Conservation (phyloP, 2,888 invertebrate genomes). For the Pterostichus niger region DNA sequence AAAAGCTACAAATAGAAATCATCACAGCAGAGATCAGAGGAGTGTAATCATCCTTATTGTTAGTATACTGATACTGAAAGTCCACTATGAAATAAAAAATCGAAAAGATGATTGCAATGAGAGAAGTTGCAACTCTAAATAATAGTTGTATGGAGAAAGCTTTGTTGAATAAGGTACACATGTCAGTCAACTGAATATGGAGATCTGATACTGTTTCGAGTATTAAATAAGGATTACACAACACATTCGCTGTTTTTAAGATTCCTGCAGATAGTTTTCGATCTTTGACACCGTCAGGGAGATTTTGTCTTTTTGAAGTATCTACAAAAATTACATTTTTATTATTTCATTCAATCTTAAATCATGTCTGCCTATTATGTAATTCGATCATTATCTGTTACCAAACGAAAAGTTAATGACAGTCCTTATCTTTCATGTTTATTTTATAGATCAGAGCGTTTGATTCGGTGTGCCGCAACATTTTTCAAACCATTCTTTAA, state of each 20-base stretch:
- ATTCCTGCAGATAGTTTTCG: conserved; percentile 57
- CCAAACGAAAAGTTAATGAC: too few relatives aligned
- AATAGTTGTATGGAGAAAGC: conserved; percentile 72
- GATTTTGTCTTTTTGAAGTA: neutral
- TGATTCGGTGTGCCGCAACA: too few relatives aligned
- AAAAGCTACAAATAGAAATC: conserved; percentile 27
- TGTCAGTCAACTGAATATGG: conserved; percentile 72
- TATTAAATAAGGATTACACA: conserved; percentile 70
- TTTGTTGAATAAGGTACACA: conserved; percentile 71
- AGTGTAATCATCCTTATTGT: neutral
- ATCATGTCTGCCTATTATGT: too few relatives aligned
- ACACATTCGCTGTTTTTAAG: conserved; percentile 45
- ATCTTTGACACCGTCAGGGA: neutral
- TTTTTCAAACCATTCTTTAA: too few relatives aligned
- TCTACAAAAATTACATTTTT: neutral
- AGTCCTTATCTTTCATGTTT: too few relatives aligned
- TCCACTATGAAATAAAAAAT: conserved; percentile 69
- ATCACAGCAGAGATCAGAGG: neutral
- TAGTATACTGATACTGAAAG: conserved; percentile 7
- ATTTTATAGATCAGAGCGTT: too few relatives aligned
- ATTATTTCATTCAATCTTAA: neutral
- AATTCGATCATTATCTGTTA: too few relatives aligned
- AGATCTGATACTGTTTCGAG: conserved; percentile 71
- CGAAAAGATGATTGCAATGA: conserved; percentile 72
- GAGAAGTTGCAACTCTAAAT: conserved; percentile 71